phyloP scores from a whole-genome alignment of 2,113 vertebrate genomes.

The Pontoporia blainvillei region DNA sequence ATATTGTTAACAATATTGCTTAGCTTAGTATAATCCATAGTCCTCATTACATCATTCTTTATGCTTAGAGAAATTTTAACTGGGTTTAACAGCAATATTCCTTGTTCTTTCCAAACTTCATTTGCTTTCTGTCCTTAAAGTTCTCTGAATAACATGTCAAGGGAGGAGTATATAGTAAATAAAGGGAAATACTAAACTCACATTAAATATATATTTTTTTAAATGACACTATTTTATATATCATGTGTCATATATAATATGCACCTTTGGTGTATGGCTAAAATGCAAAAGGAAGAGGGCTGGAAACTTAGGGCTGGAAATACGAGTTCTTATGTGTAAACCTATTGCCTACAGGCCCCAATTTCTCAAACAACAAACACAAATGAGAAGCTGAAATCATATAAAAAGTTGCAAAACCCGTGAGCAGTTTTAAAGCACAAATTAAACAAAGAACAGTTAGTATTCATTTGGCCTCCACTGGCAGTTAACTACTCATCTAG shows the following conservation, averaged over 20 bases:
- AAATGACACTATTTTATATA: neutral
- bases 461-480: neutral
- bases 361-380: neutral
- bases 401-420: neutral
- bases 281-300: neutral
- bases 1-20: neutral
- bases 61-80: neutral
- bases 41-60: neutral
- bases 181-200: neutral
- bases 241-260: neutral
- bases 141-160: neutral
- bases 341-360: neutral
- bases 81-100: neutral
- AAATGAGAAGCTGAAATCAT: neutral
- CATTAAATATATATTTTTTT: neutral
- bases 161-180: neutral
- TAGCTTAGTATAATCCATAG: neutral
- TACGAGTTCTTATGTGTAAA: neutral
- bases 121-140: neutral
- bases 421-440: neutral
- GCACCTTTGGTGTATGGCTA: neutral
- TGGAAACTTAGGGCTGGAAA: neutral
- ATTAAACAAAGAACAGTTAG: neutral
- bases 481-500: neutral
- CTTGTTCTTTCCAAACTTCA: neutral